phyloP scores from a whole-genome alignment of 2,888 invertebrate species.

The Camponotus fellah region DNA sequence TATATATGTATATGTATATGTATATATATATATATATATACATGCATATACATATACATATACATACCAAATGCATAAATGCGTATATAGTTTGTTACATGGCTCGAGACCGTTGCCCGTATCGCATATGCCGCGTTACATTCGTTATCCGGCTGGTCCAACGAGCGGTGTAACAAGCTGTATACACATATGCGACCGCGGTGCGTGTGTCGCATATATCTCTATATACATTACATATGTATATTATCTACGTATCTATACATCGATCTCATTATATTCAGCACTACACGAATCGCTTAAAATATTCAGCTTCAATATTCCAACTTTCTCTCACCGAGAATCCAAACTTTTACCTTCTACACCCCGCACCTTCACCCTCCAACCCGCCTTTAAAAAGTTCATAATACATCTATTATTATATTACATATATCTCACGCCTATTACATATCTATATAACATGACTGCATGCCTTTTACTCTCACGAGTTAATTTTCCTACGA shows the following conservation, averaged over 20 bases:
- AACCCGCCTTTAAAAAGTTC: neutral
- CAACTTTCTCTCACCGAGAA: constrained; percentile 71
- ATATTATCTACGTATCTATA: constrained; percentile 70
- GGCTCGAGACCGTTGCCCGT: constrained; percentile 14
- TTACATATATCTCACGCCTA: constrained; percentile 69
- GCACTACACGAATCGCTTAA: constrained; percentile 81
- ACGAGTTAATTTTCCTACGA: constrained; percentile 65
- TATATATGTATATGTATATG: constrained; percentile 42
- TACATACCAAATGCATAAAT: constrained; percentile 57
- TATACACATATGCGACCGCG: constrained; percentile 49
- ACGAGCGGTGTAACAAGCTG: constrained; percentile 60
- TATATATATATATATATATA: constrained; percentile 18
- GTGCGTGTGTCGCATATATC: constrained; percentile 60
- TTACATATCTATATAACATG: constrained; percentile 74
- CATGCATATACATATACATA: neutral
- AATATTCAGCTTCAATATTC: constrained; percentile 77
- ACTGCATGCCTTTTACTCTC: constrained; percentile 80
- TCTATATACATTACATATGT: constrained; percentile 64
- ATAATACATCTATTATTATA: constrained; percentile 60
- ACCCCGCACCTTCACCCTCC: neutral
- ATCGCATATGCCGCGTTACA: constrained; percentile 30
- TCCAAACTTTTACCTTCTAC: constrained; percentile 62
- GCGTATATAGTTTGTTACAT: constrained; percentile 56
- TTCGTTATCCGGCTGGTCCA: constrained; percentile 7
- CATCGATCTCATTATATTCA: constrained; percentile 79